phyloP scores from a whole-genome alignment of 1,140 invertebrate species.

The Drosophila gunungcola region DNA sequence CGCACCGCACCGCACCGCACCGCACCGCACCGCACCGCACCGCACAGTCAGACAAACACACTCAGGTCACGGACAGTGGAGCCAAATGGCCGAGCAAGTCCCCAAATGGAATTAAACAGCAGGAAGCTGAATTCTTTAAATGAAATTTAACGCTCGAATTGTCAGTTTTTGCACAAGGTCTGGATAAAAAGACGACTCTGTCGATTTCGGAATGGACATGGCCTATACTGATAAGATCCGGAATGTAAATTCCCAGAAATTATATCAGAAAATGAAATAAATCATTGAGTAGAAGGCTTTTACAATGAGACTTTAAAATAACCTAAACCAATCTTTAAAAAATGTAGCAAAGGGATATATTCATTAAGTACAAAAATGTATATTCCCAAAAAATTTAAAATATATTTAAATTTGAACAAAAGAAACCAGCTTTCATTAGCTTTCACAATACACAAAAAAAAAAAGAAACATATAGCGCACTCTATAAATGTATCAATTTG shows the following conservation, averaged over 20 bases:
- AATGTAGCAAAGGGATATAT: too few relatives aligned
- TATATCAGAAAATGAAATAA: background rate
- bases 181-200: background rate
- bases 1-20: slow-evolving; percentile 31
- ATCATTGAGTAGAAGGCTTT: background rate
- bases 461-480: too few relatives aligned
- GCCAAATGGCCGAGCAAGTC: background rate
- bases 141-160: background rate
- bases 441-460: background rate
- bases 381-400: too few relatives aligned
- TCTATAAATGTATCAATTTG: too few relatives aligned
- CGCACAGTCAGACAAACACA: slow-evolving; percentile 52
- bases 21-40: slow-evolving; percentile 32
- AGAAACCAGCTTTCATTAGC: too few relatives aligned
- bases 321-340: too few relatives aligned
- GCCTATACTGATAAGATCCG: background rate
- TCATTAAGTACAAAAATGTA: too few relatives aligned
- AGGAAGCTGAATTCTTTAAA: background rate
- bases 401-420: too few relatives aligned
- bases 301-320: too few relatives aligned
- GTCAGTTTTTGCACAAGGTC: background rate
- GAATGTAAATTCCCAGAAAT: background rate
- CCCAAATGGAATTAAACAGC: slow-evolving; percentile 9
- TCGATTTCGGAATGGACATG: background rate
- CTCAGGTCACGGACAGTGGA: slow-evolving; percentile 40